These are phyloP conservation scores for Spinus pinus DNA, from an alignment of 2,797 vertebrate species.

Conservation along the genomic window DNA sequence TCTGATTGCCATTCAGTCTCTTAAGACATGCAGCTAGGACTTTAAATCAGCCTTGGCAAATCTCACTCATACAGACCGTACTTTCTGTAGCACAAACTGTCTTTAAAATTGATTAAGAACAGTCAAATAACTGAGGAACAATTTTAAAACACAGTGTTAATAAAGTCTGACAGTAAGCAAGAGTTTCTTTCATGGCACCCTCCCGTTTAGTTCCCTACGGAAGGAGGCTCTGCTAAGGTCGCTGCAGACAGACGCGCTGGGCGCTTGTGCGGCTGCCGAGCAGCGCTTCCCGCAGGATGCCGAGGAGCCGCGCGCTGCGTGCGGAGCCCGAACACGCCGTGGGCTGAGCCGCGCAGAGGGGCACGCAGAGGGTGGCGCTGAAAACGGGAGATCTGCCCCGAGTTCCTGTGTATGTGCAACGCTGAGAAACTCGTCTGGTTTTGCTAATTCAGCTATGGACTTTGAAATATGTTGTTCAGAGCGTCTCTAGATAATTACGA, in stretches of 20 bases:
- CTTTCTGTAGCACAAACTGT: background rate
- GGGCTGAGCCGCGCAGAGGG: background rate
- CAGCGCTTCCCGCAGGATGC: background rate
- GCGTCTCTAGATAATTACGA: background rate
- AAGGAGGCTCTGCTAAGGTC: background rate
- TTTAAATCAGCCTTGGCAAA: background rate
- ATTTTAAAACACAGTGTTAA: background rate
- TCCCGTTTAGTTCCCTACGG: background rate
- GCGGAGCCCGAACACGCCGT: fast-evolving
- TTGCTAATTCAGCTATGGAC: background rate
- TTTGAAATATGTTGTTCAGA: background rate
- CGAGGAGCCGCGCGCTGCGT: fast-evolving
- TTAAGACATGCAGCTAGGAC: background rate
- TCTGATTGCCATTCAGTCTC: background rate
- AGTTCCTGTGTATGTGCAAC: background rate
- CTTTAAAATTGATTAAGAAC: background rate
- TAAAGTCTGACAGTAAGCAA: background rate
- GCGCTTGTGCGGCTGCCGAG: background rate
- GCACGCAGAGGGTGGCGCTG: fast-evolving
- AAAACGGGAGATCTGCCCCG: background rate
- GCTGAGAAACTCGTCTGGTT: background rate
- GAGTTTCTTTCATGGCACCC: background rate
- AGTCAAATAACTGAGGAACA: background rate
- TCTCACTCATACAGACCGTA: background rate
- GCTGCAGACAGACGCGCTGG: background rate